A percentile compares a stretch with the other conserved stretches of the same genome.
These are phyloP conservation scores for Lithodes maja DNA, from an alignment of 2,888 invertebrate genomes.

Conservation along the genomic window DNA sequence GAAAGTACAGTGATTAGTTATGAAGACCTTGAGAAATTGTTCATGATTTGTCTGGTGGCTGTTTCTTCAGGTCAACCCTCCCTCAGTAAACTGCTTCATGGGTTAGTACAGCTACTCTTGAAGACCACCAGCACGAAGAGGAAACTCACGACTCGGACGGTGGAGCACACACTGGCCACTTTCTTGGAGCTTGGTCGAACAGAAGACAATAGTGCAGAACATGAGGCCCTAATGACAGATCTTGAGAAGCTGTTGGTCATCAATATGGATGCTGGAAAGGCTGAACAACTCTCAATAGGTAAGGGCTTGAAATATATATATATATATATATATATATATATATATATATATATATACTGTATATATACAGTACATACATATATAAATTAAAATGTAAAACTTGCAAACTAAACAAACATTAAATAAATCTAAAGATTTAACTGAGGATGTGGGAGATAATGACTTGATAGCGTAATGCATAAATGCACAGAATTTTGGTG, in stretches of 20 bases:
- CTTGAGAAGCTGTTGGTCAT: constrained; percentile 35
- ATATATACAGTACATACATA: no score
- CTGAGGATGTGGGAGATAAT: no score
- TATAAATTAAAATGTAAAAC: no score
- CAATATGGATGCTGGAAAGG: constrained; percentile 6
- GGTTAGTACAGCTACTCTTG: constrained; percentile 25
- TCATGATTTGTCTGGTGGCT: constrained; percentile 27
- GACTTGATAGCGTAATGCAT: no score
- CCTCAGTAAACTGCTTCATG: constrained; percentile 13
- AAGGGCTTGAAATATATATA: not conserved
- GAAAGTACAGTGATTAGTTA: constrained; percentile 31
- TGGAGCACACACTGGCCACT: constrained; percentile 29
- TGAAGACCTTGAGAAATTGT: constrained; percentile 40
- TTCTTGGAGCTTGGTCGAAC: constrained; percentile 31
- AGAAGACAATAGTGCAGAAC: not conserved
- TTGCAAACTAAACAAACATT: no score
- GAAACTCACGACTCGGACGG: constrained; percentile 16
- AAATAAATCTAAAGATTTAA: no score
- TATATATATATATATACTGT: no score
- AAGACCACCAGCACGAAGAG: constrained; percentile 46
- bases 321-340: no score
- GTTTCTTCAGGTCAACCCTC: not conserved
- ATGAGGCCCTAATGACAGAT: not conserved
- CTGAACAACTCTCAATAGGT: constrained; percentile 35
- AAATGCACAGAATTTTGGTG: no score